These are phyloP conservation scores for Diploptera punctata DNA, from an alignment of 2,888 invertebrate species.

Conservation along the genomic window DNA sequence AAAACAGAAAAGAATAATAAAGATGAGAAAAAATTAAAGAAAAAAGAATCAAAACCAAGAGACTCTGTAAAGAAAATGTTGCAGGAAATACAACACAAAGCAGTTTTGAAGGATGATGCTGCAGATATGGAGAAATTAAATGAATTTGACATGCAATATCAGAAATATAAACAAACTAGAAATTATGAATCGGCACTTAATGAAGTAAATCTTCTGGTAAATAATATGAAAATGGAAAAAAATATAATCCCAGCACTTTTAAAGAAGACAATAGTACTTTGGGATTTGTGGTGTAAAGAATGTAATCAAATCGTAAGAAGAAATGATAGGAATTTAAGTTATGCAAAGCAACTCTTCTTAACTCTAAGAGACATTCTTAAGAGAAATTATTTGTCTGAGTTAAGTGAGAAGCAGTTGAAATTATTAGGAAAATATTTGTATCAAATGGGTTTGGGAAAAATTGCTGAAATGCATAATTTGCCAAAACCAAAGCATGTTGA, in stretches of 20 bases:
- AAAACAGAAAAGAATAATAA: not conserved
- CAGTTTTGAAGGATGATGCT: too few relatives aligned
- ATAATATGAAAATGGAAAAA: not conserved
- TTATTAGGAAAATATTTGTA: not conserved
- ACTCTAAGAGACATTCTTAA: not conserved
- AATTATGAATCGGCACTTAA: not conserved
- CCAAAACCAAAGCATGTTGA: not conserved
- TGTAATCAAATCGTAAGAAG: not conserved
- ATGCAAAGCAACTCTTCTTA: slow-evolving; percentile 21
- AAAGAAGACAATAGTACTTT: too few relatives aligned
- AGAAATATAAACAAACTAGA: not conserved
- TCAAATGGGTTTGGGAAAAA: slow-evolving; percentile 15
- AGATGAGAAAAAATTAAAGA: not conserved
- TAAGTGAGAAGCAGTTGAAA: not conserved
- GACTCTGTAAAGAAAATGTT: not conserved
- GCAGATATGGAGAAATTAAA: too few relatives aligned
- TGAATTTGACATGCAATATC: too few relatives aligned
- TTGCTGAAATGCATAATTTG: not conserved
- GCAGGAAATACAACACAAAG: not conserved
- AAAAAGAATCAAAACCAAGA: not conserved
- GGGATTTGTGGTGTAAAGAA: not conserved
- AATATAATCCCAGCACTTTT: too few relatives aligned
- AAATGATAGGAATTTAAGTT: not conserved
- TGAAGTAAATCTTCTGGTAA: not conserved
- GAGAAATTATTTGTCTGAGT: not conserved